Percentiles rank a stretch among this genome's conserved stretches.
Evolutionary conservation across 2,888 invertebrate genomes (phyloP).

Genomic region (Philopedon plagiatum): DNA sequence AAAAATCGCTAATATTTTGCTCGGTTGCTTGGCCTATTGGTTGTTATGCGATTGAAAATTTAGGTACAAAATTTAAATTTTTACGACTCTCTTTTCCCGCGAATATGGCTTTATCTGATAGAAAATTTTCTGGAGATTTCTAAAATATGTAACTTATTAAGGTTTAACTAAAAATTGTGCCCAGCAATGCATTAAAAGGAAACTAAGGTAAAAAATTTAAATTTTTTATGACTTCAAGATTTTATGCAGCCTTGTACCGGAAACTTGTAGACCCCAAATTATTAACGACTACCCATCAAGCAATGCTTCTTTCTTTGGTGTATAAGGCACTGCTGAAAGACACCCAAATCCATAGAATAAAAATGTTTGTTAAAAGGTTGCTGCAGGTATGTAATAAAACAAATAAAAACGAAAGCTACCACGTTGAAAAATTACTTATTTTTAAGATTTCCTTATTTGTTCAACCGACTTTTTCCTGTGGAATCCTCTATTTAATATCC

Average conservation of each 20-base stretch:
- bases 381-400: conserved; percentile 74
- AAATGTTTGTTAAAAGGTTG: conserved; percentile 89
- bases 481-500: conserved; percentile 84
- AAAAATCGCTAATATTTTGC: no score
- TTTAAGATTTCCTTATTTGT: conserved; percentile 77
- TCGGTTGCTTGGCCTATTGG: no score
- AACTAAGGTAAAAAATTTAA: no score
- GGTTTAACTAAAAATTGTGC: no score
- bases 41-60: no score
- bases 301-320: conserved; percentile 88
- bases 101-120: no score
- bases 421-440: not conserved
- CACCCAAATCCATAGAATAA: conserved; percentile 77
- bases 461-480: conserved; percentile 85
- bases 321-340: conserved; percentile 90
- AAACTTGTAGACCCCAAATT: conserved; percentile 86
- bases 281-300: conserved; percentile 78
- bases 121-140: no score
- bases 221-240: no score
- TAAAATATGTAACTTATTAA: no score
- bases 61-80: no score
- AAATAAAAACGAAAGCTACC: not conserved
- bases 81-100: no score
- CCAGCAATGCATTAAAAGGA: no score
- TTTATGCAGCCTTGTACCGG: conserved; percentile 90